phyloP scores from a whole-genome alignment of 2,113 vertebrate species.

The Bucco capensis region DNA sequence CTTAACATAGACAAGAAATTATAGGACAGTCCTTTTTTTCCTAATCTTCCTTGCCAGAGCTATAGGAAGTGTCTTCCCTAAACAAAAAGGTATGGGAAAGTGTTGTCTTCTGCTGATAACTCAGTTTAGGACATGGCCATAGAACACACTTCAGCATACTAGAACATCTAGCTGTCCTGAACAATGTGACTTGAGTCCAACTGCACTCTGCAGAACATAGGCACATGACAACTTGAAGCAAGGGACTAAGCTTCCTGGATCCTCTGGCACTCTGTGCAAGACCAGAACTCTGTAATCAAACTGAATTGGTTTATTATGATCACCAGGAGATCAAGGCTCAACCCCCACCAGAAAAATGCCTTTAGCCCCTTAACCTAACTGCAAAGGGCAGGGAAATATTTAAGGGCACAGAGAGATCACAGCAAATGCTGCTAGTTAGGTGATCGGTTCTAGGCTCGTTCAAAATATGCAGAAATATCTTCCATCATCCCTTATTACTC shows the following conservation, averaged over 20 bases:
- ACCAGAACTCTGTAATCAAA: neutral
- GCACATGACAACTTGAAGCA: neutral
- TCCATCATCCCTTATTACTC: conserved; percentile 14
- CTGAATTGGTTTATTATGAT: neutral
- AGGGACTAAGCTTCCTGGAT: neutral
- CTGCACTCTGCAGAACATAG: neutral
- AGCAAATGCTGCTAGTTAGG: neutral
- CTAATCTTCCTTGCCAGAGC: neutral
- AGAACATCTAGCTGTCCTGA: neutral
- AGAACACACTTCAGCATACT: neutral
- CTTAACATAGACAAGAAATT: neutral
- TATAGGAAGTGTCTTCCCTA: neutral
- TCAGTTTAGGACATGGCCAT: neutral
- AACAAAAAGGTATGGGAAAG: neutral
- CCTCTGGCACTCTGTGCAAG: neutral
- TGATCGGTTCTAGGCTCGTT: neutral
- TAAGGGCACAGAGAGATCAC: neutral
- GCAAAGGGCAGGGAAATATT: neutral
- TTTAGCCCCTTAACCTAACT: neutral
- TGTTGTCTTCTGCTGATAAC: neutral
- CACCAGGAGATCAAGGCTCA: neutral
- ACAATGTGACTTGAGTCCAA: neutral
- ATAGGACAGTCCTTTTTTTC: neutral
- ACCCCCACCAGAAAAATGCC: neutral
- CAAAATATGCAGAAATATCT: conserved; percentile 71